These are phyloP conservation scores for Pherbina coryleti DNA, from an alignment of 2,888 invertebrate genomes.

Conservation along the genomic window DNA sequence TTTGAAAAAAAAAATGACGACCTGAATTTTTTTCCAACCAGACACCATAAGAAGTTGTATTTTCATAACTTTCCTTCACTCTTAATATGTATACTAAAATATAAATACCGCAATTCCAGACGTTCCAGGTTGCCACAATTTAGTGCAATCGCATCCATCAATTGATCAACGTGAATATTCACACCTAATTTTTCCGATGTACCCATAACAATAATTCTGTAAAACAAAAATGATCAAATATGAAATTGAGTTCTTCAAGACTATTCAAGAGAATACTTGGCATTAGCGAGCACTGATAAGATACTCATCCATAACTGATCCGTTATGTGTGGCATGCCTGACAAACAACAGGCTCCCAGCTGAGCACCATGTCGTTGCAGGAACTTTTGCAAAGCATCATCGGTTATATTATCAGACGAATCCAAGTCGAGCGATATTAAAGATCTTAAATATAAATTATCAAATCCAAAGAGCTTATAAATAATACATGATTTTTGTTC, in stretches of 20 bases:
- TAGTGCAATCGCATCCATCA: slow-evolving; percentile 97
- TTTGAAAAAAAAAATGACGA: too few species aligned
- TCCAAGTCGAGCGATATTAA: slow-evolving; percentile 92
- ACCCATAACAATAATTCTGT: slow-evolving; percentile 95
- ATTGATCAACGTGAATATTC: slow-evolving; percentile 96
- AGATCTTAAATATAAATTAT: slow-evolving; percentile 69
- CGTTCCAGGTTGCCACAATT: slow-evolving; percentile 90
- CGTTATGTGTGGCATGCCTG: slow-evolving; percentile 97
- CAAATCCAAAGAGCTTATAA: background rate
- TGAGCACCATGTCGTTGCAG: slow-evolving; percentile 90
- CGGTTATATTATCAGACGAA: slow-evolving; percentile 94
- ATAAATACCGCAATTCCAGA: slow-evolving; percentile 80
- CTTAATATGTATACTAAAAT: too few species aligned
- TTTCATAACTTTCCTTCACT: too few species aligned
- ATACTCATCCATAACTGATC: slow-evolving; percentile 98
- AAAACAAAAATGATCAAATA: slow-evolving; percentile 51
- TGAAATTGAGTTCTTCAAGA: background rate
- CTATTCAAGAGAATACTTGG: slow-evolving; percentile 76
- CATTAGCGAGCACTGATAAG: slow-evolving; percentile 89
- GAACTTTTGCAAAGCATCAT: slow-evolving; percentile 93
- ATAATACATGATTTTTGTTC: background rate
- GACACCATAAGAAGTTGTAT: too few species aligned
- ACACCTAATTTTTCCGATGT: slow-evolving; percentile 96
- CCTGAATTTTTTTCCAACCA: too few species aligned
- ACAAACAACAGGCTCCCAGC: slow-evolving; percentile 87